Base-by-base conservation (phyloP, 2,888 invertebrate species). In the Cataglyphis cursor region DNA sequence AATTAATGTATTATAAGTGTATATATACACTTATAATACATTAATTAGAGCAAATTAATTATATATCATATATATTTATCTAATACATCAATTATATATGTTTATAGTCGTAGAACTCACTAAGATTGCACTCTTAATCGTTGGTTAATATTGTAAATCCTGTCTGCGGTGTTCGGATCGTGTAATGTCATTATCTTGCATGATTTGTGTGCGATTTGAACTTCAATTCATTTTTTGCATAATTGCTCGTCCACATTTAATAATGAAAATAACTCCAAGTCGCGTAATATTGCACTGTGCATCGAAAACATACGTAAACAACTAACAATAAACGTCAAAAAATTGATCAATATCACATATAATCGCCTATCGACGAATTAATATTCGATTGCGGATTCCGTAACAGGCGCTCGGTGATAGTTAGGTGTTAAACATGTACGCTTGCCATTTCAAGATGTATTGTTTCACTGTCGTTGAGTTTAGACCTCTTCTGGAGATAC, bases 401-500 rank as follows among this genome's bases (percentile, higher is more conserved):
- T 24, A 4, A 41, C 15, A 65, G 4, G 5, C n/a, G 0, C 31
- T 12, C 1, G 73, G 3, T 5, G 4, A 48, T 44, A 5, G 18
- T 61, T 44, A 28, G 3, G 15, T 51, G 54, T 21, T 9, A 61
- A 31, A 3, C n/a, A 15, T 15, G 24, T 15, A 9, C 10, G 41
- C 38, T 68, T 51, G 44, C 5, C 21, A n/a, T 66, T 78, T 64
- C 74, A 85, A 88, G 65, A 54, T 86, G 31, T 81, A 65, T 76
- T 81, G 44, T 82, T 73, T 61, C 24, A 62, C 68, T 82, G 73
- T 66, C 62, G 65, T 80, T 70, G 65, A 84, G 85, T 75, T 51
- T 61, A 82, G 84, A 82, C 74, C 83, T 75, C 76, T 88, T 85
- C 87, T 61, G 81, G 83, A 90, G 84, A 83, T 88, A 85, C 86